Evolutionary conservation across 2,888 invertebrate species (phyloP), one percentile per base, ranked within the genome.

Genomic region (Reticulitermes lucifugus): DNA sequence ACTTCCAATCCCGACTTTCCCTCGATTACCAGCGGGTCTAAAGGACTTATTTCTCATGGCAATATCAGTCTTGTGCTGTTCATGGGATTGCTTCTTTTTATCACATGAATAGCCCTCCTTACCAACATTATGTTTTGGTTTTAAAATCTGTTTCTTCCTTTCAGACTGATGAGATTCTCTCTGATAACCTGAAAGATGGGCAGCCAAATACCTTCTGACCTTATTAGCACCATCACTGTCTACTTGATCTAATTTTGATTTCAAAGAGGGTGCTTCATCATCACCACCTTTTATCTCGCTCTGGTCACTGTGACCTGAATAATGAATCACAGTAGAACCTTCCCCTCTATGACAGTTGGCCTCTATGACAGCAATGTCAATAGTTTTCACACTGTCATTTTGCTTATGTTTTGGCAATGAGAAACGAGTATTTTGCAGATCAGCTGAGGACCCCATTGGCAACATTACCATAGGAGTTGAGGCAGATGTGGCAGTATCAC

Each of bases 311-410:
- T 77, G 43, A n/a, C n/a, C 46, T 77, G 77, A 14, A 41, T n/a
- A 21, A n/a, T 77, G 77, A 46, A 10, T n/a, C 46, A 46, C 25
- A 65, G n/a, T 12, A 65, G 65, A 9, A 25, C 46, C 77, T 46
- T 22, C 46, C 77, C 55, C 77, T 41, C 29, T 59, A 21, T 77
- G 83, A 77, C 55, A 51, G 41, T 83, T 83, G 29, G 79, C 83
- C 60, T 85, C 85, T 29, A 85, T 83, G 14, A 85, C 83, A 29
- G 83, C 79, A 14, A 83, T 85, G 35, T 85, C 85, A 51, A 81
- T 51, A 22, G 80, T 80, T 41, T 73, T 84, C 14, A 81, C 18
- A 22, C 83, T 59, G 21, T 83, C 77, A 75, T 60, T 77, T 87
- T 85, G 85, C 81, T 70, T 81, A 10, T 41, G 81, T 43, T 70